Percentiles rank a stretch among this genome's conserved stretches.
Evolutionary conservation across 92 coral and sea anemone species (phyloP).

Genomic region (Porites lobata): DNA sequence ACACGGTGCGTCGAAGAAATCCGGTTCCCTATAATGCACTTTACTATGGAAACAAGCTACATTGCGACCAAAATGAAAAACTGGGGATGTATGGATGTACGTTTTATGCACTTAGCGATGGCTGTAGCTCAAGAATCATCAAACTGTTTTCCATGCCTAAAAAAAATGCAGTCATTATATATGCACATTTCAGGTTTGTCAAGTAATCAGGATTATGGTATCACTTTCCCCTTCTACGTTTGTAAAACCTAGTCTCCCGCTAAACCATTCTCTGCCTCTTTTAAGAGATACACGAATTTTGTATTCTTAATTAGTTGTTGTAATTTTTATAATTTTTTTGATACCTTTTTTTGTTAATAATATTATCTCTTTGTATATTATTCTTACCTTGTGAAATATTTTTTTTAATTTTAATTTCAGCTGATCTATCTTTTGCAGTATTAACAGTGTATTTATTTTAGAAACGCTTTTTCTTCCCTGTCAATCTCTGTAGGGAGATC

Average conservation of each 20-base stretch:
- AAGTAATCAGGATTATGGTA: conserved; percentile 4
- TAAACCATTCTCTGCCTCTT: conserved; percentile 7
- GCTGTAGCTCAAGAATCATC: conserved; percentile 70
- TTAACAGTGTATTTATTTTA: conserved; percentile 7
- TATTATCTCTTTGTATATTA: conserved; percentile 4
- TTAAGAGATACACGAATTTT: conserved; percentile 14
- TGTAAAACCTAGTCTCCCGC: conserved; percentile 10
- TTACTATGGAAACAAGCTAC: conserved; percentile 77
- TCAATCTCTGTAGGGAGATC: not conserved
- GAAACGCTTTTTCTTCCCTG: conserved; percentile 5
- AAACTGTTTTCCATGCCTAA: conserved; percentile 68
- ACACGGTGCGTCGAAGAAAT: conserved; percentile 58
- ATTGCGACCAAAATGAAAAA: conserved; percentile 81
- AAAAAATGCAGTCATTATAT: conserved; percentile 69
- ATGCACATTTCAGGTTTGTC: conserved; percentile 73
- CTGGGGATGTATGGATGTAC: conserved; percentile 75
- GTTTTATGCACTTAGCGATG: conserved; percentile 71
- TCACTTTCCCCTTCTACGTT: conserved; percentile 10
- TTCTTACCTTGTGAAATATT: conserved; percentile 8
- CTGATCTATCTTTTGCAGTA: conserved; percentile 10
- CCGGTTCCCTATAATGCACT: conserved; percentile 73
- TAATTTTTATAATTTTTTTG: too few species aligned
- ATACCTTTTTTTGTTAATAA: not conserved
- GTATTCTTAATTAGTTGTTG: not conserved
- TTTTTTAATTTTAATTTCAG: conserved; percentile 8